Percentiles rank a stretch among this genome's conserved stretches.
Conservation (phyloP, 64 coral and sea anemone genomes). For the Montipora capricornis region DNA sequence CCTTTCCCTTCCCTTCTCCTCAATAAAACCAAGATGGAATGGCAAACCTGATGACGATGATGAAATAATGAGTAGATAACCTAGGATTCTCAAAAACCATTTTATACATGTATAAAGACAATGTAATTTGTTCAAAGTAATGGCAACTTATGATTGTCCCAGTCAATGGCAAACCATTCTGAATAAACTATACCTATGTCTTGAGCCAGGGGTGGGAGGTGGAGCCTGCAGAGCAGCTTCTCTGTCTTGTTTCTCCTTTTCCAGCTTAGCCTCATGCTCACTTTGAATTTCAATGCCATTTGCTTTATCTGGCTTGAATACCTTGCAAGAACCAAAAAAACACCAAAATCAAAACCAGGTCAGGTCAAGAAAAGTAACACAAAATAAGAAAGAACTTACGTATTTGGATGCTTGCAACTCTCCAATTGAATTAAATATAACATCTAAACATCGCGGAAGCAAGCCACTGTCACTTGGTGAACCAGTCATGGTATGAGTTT, state of each 20-base stretch:
- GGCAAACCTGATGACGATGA: too few species aligned
- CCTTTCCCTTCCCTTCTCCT: too few species aligned
- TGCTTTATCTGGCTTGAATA: constrained; percentile 95
- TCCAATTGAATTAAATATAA: constrained; percentile 95
- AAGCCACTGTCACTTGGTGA: constrained; percentile 92
- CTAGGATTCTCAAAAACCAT: too few species aligned
- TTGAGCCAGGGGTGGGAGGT: constrained; percentile 62
- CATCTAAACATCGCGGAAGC: constrained; percentile 91
- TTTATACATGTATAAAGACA: not conserved
- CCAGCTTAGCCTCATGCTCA: constrained; percentile 92
- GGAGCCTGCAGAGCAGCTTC: constrained; percentile 68
- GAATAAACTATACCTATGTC: constrained; percentile 19
- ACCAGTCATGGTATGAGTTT: constrained; percentile 99
- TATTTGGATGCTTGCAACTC: constrained; percentile 87
- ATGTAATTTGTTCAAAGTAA: not conserved
- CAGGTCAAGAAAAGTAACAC: not conserved
- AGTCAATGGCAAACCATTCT: too few species aligned
- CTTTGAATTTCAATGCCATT: constrained; percentile 94
- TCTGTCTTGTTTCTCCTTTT: constrained; percentile 81
- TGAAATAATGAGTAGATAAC: too few species aligned
- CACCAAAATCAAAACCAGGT: not conserved
- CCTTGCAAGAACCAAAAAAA: constrained; percentile 18
- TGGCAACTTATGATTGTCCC: too few species aligned
- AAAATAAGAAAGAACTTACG: constrained; percentile 55
- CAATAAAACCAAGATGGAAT: too few species aligned